Base-by-base conservation (phyloP, 2,113 vertebrate species). In the Charadrius vociferus region DNA sequence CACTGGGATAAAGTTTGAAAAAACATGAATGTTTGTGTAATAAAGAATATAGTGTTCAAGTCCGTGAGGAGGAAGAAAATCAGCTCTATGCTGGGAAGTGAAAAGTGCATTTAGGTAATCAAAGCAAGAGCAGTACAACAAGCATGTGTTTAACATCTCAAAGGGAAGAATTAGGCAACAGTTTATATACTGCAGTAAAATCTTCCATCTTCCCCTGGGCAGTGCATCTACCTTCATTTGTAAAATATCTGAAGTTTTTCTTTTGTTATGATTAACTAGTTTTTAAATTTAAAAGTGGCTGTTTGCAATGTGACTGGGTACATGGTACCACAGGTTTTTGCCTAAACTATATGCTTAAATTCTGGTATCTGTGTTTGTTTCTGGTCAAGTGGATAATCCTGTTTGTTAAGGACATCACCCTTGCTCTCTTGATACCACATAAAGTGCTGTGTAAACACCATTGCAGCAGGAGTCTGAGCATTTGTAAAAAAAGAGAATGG, bases 341-440 rank as follows among this genome's bases (percentile, higher is more conserved):
- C 58, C 74, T 82, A 39, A 82, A 77, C 15, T 45, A 26, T 22
- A 26, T 20, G 5, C 70, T 43, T 85, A 47, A 79, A 59, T 85
- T 92, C 58, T 71, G 29, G 20, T 93, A 74, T 87, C 61, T 68
- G 16, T 93, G 85, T 93, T 79, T 96, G 45, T 65, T 66, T 75
- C 70, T 9, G 8, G 78, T 39, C 34, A 63, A 75, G 66, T 56
- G 79, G 78, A 43, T 92, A 85, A 79, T 92, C 61, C 88, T 95
- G 81, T 78, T 95, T 85, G 61, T 84, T 74, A 55, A 90, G 84
- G 74, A 75, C 56, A 52, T 93, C n/a, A 81, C 70, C 95, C 79
- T 94, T 92, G 88, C 81, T 93, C 90, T 94, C 65, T 39, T 53
- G 70, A 85, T 67, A 59, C 62, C 14, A 39, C 50, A 58, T 37